These are phyloP conservation scores for Oncopodura yosiiana DNA, from an alignment of 1,140 invertebrate species.

Conservation along the genomic window DNA sequence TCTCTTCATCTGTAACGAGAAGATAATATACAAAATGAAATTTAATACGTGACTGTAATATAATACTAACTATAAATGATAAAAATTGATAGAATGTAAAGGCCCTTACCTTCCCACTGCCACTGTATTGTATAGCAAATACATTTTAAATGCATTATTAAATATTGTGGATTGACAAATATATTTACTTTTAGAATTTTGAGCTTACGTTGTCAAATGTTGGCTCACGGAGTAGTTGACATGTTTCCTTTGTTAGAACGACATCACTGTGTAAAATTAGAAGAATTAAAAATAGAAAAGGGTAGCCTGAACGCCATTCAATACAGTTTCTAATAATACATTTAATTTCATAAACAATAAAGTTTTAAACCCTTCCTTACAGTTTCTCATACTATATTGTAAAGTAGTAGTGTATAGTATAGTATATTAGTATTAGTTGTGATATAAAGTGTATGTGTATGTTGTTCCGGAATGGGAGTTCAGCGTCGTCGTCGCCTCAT, in stretches of 20 bases:
- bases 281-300: not conserved
- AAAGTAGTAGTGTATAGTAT: too few relatives aligned
- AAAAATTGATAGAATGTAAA: too few relatives aligned
- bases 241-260: constrained; percentile 51
- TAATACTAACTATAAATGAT: too few relatives aligned
- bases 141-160: constrained; percentile 43
- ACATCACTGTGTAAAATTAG: constrained; percentile 48
- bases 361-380: not conserved
- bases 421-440: too few relatives aligned
- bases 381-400: not conserved
- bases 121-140: too few relatives aligned
- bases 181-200: constrained; percentile 52
- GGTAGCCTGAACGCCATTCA: not conserved
- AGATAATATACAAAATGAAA: too few relatives aligned
- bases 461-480: too few relatives aligned
- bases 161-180: not conserved
- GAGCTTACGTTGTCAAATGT: constrained; percentile 78
- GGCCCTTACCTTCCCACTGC: too few relatives aligned
- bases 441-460: too few relatives aligned
- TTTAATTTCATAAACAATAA: not conserved
- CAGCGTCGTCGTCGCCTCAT: too few relatives aligned
- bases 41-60: too few relatives aligned
- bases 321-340: not conserved
- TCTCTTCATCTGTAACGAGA: constrained; percentile 71
- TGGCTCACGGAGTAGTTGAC: constrained; percentile 55